These are phyloP conservation scores for Zaprionus africanus DNA, from an alignment of 1,140 invertebrate genomes.

Conservation along the genomic window DNA sequence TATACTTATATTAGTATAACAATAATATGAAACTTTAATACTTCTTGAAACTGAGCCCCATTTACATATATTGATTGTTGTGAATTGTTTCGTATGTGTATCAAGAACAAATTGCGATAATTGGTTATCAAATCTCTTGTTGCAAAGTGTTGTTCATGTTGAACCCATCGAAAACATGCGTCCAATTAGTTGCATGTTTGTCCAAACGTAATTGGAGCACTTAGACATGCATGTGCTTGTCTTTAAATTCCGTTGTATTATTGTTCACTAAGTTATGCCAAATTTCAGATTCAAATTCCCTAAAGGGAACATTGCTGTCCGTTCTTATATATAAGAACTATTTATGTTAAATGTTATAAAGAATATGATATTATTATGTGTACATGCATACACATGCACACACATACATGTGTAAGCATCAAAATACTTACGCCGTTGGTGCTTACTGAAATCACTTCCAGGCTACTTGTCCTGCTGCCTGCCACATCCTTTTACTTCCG, in stretches of 20 bases:
- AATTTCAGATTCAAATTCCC: background rate
- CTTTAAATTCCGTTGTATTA: background rate
- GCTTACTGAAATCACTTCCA: constrained; percentile 76
- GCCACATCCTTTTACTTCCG: constrained; percentile 48
- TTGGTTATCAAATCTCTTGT: background rate
- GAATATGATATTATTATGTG: constrained; percentile 12
- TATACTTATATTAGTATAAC: too few relatives aligned
- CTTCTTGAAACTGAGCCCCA: background rate
- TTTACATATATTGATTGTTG: background rate
- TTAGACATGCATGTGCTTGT: background rate
- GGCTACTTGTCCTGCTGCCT: constrained; percentile 33
- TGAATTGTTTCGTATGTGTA: background rate
- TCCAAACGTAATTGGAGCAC: background rate
- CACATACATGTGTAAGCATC: constrained; percentile 34
- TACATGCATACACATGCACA: constrained; percentile 1
- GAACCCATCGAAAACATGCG: background rate
- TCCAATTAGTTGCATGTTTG: constrained; percentile 7
- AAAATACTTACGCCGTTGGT: constrained; percentile 66
- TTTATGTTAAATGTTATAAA: background rate
- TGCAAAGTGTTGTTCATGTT: background rate
- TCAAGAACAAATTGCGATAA: background rate
- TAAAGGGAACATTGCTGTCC: background rate
- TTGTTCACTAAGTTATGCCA: background rate
- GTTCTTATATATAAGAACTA: background rate
- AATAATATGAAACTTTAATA: too few relatives aligned